Evolutionary conservation across 1,140 invertebrate species (phyloP).

Genomic region (Neoseiulus cucumeris): DNA sequence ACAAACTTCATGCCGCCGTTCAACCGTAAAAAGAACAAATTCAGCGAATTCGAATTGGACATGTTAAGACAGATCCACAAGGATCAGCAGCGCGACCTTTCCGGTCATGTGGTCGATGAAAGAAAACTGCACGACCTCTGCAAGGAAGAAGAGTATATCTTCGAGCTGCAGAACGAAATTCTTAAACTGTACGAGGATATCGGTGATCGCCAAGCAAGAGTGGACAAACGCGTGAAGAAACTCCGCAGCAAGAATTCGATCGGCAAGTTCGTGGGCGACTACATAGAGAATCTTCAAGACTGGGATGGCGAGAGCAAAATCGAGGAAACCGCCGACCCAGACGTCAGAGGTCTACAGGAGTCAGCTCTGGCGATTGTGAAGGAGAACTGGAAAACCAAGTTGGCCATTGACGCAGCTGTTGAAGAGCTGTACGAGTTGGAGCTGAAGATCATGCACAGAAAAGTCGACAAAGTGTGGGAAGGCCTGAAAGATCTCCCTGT

Average conservation of each 20-base stretch:
- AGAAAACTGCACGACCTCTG: not conserved
- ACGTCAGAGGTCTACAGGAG: not conserved
- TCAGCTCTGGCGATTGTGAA: not conserved
- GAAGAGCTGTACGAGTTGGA: conserved; percentile 1
- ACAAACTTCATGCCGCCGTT: not conserved
- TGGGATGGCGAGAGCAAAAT: not conserved
- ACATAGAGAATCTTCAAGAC: not conserved
- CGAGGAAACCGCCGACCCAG: not conserved
- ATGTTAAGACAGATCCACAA: not conserved
- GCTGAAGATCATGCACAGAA: not conserved
- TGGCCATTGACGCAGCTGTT: not conserved
- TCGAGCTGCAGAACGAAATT: not conserved
- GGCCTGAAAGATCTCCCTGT: not conserved
- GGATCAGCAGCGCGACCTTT: not conserved
- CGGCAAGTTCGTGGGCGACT: not conserved
- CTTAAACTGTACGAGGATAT: not conserved
- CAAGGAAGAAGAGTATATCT: not conserved
- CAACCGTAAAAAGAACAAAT: not conserved
- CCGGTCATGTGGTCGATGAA: not conserved
- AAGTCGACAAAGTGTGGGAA: not conserved
- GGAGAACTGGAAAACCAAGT: not conserved
- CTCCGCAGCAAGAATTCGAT: not conserved
- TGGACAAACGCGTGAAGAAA: not conserved
- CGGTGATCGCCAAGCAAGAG: not conserved
- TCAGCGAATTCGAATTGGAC: not conserved